Base-by-base conservation (phyloP, 1,140 invertebrate species). In the Pteromalus puparum region DNA sequence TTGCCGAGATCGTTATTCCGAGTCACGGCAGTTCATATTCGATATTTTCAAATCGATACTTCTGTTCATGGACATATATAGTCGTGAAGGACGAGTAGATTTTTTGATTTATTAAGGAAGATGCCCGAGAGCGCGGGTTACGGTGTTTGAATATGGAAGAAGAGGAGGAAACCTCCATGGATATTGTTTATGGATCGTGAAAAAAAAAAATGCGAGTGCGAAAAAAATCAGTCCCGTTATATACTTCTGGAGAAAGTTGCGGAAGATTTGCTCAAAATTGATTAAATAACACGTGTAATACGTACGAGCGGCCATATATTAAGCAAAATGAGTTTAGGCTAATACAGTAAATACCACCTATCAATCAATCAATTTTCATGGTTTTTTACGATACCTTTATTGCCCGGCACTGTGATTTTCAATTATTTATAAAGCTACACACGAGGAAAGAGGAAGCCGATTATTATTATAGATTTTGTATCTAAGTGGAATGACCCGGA, bases 41-140 rank as follows among this genome's bases (percentile, higher is more conserved):
- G 67, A 28, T 68, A 9, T 68, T 26, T 68, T 68, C 1, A 28
- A 28, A 68, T 68, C 21, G 21, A n/a, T 34, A 34, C 18, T 30
- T 34, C 15, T 1, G 7, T 30, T 70, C 68, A 7, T 30, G 68
- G 26, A 26, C 42, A 10, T 13, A 15, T 76, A 74, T 42, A 42
- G 6, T 48, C 6, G 7, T 26, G 74, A 76, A 76, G 74, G 42
- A 76, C 74, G 74, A 24, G 15, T 1, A 6, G 48, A 7, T 2
- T 1, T 2, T 1, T 12, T 77, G 26, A 77, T 65, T 61, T 65
- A 77, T 65, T 30, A 61, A 77, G 75, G 75, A 61, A 77, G 46
- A 61, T 46, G n/a, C 3, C 42, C n/a, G 15, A 9, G 38, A 42
- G 38, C 38, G 42, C 38, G 42, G 34, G 38, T 28, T 70, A 70